phyloP scores from a whole-genome alignment of 2,797 vertebrate genomes.

The Sebastes flavidus region DNA sequence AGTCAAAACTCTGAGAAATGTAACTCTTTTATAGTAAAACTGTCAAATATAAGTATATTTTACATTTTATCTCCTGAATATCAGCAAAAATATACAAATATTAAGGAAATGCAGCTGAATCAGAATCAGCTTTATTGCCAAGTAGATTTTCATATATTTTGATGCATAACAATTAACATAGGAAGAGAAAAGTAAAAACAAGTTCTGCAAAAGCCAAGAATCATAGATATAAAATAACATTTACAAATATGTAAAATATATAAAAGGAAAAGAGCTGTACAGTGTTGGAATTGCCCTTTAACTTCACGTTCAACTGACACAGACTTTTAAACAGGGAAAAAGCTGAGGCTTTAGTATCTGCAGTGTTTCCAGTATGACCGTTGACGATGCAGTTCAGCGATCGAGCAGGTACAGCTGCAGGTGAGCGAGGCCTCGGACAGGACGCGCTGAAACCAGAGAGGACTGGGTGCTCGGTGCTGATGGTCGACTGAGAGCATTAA shows the following conservation, averaged over 20 bases:
- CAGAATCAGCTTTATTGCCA: background rate
- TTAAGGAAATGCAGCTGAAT: background rate
- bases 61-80: background rate
- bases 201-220: background rate
- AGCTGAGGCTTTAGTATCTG: background rate
- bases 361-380: constrained; percentile 17
- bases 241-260: background rate
- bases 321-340: background rate
- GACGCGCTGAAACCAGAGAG: constrained; percentile 75
- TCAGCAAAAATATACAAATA: background rate
- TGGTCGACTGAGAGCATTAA: constrained; percentile 80
- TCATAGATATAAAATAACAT: background rate
- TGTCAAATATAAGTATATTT: background rate
- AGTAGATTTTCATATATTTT: background rate
- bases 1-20: background rate
- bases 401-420: constrained; percentile 52
- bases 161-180: background rate
- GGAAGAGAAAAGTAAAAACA: background rate
- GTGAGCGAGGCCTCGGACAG: constrained; percentile 51
- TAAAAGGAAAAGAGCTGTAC: background rate
- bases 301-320: background rate
- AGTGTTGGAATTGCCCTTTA: background rate
- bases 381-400: constrained; percentile 22
- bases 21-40: background rate
- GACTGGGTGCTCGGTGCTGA: constrained; percentile 64